These are phyloP conservation scores for Neopelma chrysocephalum DNA, from an alignment of 2,797 vertebrate species.

Conservation along the genomic window DNA sequence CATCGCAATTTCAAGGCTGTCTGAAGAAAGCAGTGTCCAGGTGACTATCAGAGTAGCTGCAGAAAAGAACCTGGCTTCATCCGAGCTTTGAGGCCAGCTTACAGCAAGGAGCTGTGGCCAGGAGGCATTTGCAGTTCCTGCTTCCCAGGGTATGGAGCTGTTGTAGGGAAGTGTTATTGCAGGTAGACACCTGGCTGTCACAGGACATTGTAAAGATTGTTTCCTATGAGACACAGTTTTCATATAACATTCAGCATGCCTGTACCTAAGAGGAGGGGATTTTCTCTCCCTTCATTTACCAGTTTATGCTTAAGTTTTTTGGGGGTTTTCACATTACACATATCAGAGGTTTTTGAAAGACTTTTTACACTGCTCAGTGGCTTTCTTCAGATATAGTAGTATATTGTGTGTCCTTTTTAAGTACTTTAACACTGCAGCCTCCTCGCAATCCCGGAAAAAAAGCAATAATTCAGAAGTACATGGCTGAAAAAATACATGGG, in stretches of 20 bases:
- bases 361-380: neutral
- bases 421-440: neutral
- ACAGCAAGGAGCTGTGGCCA: neutral
- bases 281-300: neutral
- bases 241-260: neutral
- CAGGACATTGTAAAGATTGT: neutral
- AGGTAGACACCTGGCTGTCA: neutral
- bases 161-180: neutral
- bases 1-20: neutral
- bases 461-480: neutral
- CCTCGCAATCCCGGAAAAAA: neutral
- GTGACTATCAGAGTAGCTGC: neutral
- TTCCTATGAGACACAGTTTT: neutral
- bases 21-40: neutral
- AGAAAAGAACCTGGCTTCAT: neutral
- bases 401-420: neutral
- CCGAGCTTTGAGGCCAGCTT: neutral
- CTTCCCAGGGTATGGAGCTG: neutral
- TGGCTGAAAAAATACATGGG: neutral
- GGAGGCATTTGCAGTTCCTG: neutral
- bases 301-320: neutral
- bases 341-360: neutral
- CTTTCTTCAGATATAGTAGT: neutral
- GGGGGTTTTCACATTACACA: neutral
- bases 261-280: neutral